Percentiles rank a stretch among this genome's conserved stretches.
phyloP scores from a whole-genome alignment of 2,797 vertebrate genomes.

The Hyperoplus lanceolatus region DNA sequence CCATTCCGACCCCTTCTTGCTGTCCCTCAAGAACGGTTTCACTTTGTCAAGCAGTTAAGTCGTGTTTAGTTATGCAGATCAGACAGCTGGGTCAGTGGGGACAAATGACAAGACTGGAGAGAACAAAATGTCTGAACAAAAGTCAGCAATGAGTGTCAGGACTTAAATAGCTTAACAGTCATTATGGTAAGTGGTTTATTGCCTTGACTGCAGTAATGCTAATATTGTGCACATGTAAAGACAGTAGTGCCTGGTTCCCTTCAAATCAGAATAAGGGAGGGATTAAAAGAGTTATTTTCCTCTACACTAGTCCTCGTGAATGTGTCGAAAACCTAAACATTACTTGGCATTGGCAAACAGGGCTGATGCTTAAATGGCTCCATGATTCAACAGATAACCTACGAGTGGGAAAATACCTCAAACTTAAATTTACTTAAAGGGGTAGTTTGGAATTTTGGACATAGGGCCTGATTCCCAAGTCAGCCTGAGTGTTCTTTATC shows the following conservation, averaged over 20 bases:
- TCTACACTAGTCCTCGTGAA: not conserved
- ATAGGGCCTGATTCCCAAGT: no score
- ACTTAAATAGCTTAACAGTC: not conserved
- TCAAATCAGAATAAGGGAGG: not conserved
- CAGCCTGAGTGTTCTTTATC: no score
- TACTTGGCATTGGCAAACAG: not conserved
- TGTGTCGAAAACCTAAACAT: not conserved
- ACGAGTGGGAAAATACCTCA: not conserved
- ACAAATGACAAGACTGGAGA: conserved; percentile 13
- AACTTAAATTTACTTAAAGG: not conserved
- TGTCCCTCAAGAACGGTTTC: conserved; percentile 13
- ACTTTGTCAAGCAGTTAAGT: conserved; percentile 1
- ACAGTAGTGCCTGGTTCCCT: not conserved
- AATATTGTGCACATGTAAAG: conserved; percentile 9
- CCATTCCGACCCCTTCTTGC: conserved; percentile 3
- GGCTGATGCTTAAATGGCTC: not conserved
- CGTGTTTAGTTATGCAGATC: not conserved
- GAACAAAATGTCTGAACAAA: conserved; percentile 18
- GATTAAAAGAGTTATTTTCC: not conserved
- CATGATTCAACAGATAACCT: not conserved
- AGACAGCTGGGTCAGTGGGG: conserved; percentile 19
- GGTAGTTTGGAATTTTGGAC: no score
- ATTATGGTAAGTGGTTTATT: not conserved
- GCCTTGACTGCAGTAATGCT: not conserved
- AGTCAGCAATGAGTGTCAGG: not conserved